Conservation (phyloP, 2,797 vertebrate species). For the Mallotus villosus region DNA sequence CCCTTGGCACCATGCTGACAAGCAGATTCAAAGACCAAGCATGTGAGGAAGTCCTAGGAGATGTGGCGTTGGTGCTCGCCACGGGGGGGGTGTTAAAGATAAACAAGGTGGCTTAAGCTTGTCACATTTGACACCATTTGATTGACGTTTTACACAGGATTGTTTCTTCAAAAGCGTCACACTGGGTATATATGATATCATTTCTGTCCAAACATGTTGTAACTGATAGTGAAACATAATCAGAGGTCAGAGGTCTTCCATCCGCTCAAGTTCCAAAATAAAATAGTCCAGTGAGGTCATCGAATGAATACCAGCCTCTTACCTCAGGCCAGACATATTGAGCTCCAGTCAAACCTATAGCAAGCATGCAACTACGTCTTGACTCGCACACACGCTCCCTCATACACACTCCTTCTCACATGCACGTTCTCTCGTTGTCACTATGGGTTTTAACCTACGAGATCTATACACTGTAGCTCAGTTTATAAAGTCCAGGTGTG, state of each 20-base stretch:
- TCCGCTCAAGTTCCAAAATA: slow-evolving; percentile 29
- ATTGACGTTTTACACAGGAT: too few species aligned
- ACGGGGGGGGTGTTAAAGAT: background rate
- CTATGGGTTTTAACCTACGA: slow-evolving; percentile 38
- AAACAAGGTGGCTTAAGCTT: background rate
- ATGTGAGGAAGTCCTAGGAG: background rate
- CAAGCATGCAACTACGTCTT: background rate
- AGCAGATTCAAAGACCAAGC: background rate
- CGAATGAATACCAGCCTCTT: slow-evolving; percentile 27
- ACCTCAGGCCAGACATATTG: slow-evolving; percentile 16
- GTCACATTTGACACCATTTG: background rate
- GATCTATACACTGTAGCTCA: slow-evolving; percentile 52
- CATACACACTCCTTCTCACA: background rate
- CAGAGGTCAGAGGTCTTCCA: background rate
- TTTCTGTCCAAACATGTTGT: too few species aligned
- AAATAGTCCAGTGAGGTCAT: slow-evolving; percentile 42
- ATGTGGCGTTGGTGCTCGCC: background rate
- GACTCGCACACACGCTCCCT: slow-evolving; percentile 5
- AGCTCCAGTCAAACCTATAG: background rate
- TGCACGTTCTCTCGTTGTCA: background rate
- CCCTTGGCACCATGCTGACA: background rate
- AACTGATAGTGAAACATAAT: background rate
- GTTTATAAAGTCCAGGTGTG: slow-evolving; percentile 54
- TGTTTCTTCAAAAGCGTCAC: too few species aligned
- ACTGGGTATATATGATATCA: too few species aligned